Evolutionary conservation across 2,113 vertebrate genomes (phyloP).

Genomic region (Ctenomys sociabilis): DNA sequence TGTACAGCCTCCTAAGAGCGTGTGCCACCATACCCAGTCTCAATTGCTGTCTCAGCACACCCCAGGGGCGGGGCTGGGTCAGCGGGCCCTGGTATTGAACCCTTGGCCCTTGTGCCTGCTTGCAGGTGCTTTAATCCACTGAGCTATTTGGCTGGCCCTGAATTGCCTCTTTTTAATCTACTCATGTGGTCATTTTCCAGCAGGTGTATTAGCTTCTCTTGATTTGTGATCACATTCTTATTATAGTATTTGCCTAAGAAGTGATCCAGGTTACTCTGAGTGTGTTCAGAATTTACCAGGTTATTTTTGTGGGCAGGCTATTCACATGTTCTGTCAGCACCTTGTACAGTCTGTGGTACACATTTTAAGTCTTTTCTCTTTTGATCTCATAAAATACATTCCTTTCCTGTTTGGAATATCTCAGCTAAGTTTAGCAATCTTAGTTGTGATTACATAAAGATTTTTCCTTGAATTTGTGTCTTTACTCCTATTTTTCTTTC

Average conservation of each 20-base stretch:
- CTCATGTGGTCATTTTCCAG: neutral
- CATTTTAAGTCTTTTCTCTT: neutral
- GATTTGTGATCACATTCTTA: neutral
- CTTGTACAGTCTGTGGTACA: neutral
- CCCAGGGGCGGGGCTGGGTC: too few species aligned
- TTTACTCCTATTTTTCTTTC: neutral
- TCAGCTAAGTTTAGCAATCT: neutral
- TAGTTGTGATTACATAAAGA: neutral
- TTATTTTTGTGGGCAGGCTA: neutral
- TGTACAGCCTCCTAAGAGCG: too few species aligned
- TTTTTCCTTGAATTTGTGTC: slow-evolving; percentile 28
- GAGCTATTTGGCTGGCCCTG: neutral
- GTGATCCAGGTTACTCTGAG: neutral
- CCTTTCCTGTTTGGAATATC: neutral
- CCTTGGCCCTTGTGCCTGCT: too few species aligned
- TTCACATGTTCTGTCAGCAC: neutral
- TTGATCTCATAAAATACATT: neutral
- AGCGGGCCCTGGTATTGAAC: too few species aligned
- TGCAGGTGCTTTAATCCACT: too few species aligned
- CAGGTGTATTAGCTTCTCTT: slow-evolving; percentile 15
- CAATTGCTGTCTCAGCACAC: too few species aligned
- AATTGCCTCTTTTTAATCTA: neutral
- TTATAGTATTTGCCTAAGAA: neutral
- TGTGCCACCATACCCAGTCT: too few species aligned
- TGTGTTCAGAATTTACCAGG: slow-evolving; percentile 6